phyloP scores from a whole-genome alignment of 2,888 invertebrate genomes.

The Cylindroiulus punctatus region DNA sequence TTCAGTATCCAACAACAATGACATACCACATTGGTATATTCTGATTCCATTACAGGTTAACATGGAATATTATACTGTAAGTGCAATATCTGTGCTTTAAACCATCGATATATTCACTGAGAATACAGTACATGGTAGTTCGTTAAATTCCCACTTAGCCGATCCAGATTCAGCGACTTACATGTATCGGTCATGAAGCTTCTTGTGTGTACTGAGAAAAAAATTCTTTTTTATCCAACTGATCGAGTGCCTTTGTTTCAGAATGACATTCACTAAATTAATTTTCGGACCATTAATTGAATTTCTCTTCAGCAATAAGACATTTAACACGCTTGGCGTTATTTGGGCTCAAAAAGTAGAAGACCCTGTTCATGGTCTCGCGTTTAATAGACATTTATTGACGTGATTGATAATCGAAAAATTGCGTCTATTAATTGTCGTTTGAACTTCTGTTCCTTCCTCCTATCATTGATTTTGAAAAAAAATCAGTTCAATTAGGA shows the following conservation, averaged over 20 bases:
- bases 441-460: too few relatives aligned
- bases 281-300: constrained; percentile 36
- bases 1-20: too few relatives aligned
- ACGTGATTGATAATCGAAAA: constrained; percentile 36
- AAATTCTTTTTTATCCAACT: not conserved
- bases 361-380: constrained; percentile 7
- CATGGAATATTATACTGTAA: too few relatives aligned
- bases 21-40: too few relatives aligned
- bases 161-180: too few relatives aligned
- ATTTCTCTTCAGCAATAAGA: not conserved
- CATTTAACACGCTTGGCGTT: not conserved
- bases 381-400: constrained; percentile 38
- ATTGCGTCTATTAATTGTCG: constrained; percentile 14
- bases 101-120: too few relatives aligned
- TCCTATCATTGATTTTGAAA: not conserved
- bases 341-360: not conserved
- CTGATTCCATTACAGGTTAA: too few relatives aligned
- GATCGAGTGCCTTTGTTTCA: not conserved
- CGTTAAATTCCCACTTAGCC: too few relatives aligned
- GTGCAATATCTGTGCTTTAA: too few relatives aligned
- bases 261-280: constrained; percentile 22
- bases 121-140: too few relatives aligned
- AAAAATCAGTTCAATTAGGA: constrained; percentile 11
- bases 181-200: not conserved
- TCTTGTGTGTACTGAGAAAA: not conserved